Base-by-base conservation (phyloP, 1,140 invertebrate species). In the Drosophila sp. region DNA sequence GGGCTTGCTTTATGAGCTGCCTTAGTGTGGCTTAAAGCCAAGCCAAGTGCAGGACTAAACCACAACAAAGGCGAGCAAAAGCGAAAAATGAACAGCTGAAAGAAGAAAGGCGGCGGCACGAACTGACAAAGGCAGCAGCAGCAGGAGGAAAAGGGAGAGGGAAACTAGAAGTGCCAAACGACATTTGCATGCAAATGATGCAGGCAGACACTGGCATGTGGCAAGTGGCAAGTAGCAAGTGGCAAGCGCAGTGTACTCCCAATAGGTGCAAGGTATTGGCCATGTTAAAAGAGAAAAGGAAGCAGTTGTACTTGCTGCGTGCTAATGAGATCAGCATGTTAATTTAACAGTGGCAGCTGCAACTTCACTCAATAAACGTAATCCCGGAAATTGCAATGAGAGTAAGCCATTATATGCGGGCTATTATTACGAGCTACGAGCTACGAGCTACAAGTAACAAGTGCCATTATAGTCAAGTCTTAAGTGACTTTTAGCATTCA, bases 111-210 rank as follows among this genome's bases (percentile, higher is more conserved):
- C 58, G 46, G 57, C 29, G 50, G 27, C 48, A 50, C 57, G 34
- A 69, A 69, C 36, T 13, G n/a, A 59, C 56, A 56, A 32, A 62
- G 25, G 14, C 27, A 29, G 27, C 27, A 29, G 4, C 27, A 57
- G 36, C 14, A 40, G 21, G 2, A 11, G 27, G 13, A 54, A 14
- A 14, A 25, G 7, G 38, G 14, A 13, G 34, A 36, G 8, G 13
- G 43, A 29, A 46, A 45, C 78, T 78, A 75, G 64, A 70, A 77
- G 79, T 76, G 80, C 79, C 69, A 80, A 82, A 87, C 82, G 82
- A 87, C 83, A 89, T 87, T 87, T 87, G 83, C 83, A 87, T 87
- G 82, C 82, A 87, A 87, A 87, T 89, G 83, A 89, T 87, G 83
- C 82, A 87, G 78, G 57, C 40, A 73, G 75, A 38, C 21, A 45